Base-by-base conservation (phyloP, 2,113 vertebrate species). In the Pithys albifrons region DNA sequence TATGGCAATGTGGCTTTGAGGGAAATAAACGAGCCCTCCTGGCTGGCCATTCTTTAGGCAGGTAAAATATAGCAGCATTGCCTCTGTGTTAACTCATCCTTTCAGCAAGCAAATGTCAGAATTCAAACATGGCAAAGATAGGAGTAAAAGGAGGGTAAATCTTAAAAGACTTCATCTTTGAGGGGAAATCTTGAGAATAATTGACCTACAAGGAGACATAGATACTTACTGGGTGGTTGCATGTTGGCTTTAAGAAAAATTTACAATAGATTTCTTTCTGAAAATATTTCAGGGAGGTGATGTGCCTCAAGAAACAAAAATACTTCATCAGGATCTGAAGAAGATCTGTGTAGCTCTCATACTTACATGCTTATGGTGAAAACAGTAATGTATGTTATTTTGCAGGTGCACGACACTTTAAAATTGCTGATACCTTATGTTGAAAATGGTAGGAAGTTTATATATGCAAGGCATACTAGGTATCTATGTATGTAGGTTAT, bases 191-290 rank as follows among this genome's bases (percentile, higher is more conserved):
- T 33, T 65, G 49, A 87, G 39, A 88, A 70, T 55, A 86, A 62
- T 9, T 75, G 48, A 67, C 75, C 52, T 92, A 67, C 81, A 85
- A 95, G 69, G 52, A 72, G 51, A 83, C 24, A 46, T 22, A 31
- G 57, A 37, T 23, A 55, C 77, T 94, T 92, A 64, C 64, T 83
- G 35, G 6, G n/a, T 83, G n/a, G 62, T 76, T 83, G 58, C 54
- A 72, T 61, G 37, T 61, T 46, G 25, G 15, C 87, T 96, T 93
- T 74, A 95, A 77, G 55, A 74, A 95, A 88, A 88, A 41, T 51
- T 80, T 71, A 19, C 6, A 88, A 14, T 71, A 41, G 51, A 49
- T 61, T 54, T 96, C 66, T 89, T 93, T 67, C 45, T 6, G 10
- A 59, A 86, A 80, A 48, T 64, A 80, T 11, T 93, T 39, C 28